Conservation (phyloP, 2,888 invertebrate species). For the Unio delphinus region DNA sequence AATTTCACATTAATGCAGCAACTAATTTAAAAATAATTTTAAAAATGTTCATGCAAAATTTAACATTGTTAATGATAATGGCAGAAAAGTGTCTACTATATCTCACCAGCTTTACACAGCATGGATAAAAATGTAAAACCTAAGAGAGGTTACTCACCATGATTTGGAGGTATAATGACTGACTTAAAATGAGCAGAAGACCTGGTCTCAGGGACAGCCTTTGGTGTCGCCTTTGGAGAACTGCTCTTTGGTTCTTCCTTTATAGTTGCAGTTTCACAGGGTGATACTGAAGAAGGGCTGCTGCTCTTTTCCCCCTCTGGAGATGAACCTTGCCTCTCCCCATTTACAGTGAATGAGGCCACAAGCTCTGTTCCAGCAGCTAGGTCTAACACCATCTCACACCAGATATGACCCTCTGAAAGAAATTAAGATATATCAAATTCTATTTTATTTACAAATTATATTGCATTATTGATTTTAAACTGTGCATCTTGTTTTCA, state of each 20-base stretch:
- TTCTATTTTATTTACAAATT: too few relatives aligned
- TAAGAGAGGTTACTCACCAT: too few relatives aligned
- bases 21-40: too few relatives aligned
- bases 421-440: slow-evolving; percentile 2
- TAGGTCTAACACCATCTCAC: slow-evolving; percentile 59
- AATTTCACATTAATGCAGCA: too few relatives aligned
- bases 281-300: not conserved
- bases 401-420: slow-evolving; percentile 60
- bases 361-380: slow-evolving; percentile 54
- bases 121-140: too few relatives aligned
- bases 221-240: slow-evolving; percentile 1
- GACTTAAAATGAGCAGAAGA: not conserved
- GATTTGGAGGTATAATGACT: too few relatives aligned
- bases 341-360: slow-evolving; percentile 53
- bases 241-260: slow-evolving; percentile 1
- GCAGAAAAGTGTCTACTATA: too few relatives aligned
- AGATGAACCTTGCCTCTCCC: slow-evolving; percentile 11
- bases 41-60: too few relatives aligned
- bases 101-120: too few relatives aligned
- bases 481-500: too few relatives aligned
- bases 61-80: too few relatives aligned
- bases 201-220: not conserved
- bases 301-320: slow-evolving; percentile 2
- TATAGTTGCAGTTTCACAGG: not conserved
- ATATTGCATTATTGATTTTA: too few relatives aligned